Evolutionary conservation across 2,113 vertebrate species (phyloP).

Genomic region (Alethe castanea): DNA sequence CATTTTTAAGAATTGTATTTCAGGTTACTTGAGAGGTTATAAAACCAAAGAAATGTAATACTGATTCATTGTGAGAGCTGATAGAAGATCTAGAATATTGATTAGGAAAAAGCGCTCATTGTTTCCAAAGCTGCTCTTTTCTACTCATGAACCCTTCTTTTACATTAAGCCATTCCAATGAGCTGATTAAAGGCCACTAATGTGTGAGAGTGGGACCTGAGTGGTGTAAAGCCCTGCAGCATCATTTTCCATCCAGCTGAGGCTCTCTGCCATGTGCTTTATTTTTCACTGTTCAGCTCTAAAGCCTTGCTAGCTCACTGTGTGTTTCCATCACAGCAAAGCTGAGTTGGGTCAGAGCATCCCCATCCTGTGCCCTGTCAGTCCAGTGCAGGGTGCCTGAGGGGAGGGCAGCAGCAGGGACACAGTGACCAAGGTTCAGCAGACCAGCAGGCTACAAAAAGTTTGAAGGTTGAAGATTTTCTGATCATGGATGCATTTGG

Average conservation of each 20-base stretch:
- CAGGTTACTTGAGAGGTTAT: neutral
- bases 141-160: neutral
- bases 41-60: neutral
- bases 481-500: fast-evolving
- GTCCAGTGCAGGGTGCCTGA: neutral
- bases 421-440: neutral
- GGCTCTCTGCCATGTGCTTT: neutral
- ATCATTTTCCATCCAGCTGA: neutral
- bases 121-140: neutral
- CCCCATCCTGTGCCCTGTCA: neutral
- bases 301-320: neutral
- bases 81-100: neutral
- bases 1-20: neutral
- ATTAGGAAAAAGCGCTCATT: neutral
- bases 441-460: neutral
- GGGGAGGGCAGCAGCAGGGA: neutral
- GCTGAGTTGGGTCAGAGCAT: neutral
- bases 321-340: neutral
- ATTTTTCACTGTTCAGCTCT: neutral
- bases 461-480: neutral
- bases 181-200: neutral
- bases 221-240: neutral
- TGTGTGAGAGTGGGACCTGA: neutral
- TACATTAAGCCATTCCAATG: neutral
- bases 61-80: neutral